Conservation (phyloP, 2,888 invertebrate species). For the Euspilapteryx auroguttella region DNA sequence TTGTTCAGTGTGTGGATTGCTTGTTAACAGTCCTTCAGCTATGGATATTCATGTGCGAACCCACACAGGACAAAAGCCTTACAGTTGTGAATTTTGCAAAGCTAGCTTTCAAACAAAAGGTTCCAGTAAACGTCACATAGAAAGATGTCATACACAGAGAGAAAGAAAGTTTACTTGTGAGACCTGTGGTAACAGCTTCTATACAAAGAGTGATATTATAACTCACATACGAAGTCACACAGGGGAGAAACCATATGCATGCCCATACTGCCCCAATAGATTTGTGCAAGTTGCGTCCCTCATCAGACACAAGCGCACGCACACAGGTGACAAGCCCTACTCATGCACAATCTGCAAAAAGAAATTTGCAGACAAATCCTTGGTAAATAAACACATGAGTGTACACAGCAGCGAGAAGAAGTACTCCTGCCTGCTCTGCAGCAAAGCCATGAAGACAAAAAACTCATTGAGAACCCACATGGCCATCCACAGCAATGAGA, state of each 20-base stretch:
- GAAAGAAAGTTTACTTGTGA: constrained; percentile 41
- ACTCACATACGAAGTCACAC: constrained; percentile 41
- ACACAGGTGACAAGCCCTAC: constrained; percentile 45
- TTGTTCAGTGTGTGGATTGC: constrained; percentile 31
- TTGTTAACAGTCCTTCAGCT: constrained; percentile 27
- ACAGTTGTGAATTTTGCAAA: constrained; percentile 23
- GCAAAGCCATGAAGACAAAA: constrained; percentile 48
- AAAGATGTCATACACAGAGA: constrained; percentile 24
- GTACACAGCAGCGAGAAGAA: constrained; percentile 54
- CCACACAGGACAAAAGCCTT: constrained; percentile 46
- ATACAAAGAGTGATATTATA: constrained; percentile 33
- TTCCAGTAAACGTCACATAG: constrained; percentile 28
- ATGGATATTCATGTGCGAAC: constrained; percentile 36
- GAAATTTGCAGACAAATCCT: constrained; percentile 28
- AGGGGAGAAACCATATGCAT: constrained; percentile 34
- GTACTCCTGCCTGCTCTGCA: constrained; percentile 55
- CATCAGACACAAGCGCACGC: constrained; percentile 36
- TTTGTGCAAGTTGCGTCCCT: constrained; percentile 39
- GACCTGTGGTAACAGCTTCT: constrained; percentile 41
- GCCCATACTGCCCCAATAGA: constrained; percentile 27
- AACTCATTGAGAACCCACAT: constrained; percentile 53
- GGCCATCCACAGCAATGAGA: constrained; percentile 33
- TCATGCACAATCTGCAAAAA: constrained; percentile 33
- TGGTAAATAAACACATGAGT: constrained; percentile 29
- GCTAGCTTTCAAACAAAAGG: constrained; percentile 29